phyloP scores from a whole-genome alignment of 2,797 vertebrate species.

The Argya squamiceps region DNA sequence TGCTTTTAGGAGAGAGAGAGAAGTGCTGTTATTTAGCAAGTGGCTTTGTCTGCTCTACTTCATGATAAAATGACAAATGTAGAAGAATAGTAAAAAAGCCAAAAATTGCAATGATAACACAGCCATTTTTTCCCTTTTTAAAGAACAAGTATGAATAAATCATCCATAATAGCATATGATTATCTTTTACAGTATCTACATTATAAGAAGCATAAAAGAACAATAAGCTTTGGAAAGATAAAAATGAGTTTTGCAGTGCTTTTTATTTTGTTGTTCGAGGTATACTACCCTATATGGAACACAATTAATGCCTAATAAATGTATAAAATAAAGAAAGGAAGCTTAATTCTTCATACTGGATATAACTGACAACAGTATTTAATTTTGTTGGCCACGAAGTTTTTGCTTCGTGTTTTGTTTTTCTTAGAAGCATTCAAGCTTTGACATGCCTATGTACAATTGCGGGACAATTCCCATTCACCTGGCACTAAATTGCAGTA shows the following conservation, averaged over 20 bases:
- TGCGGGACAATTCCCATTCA: background rate
- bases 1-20: background rate
- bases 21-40: background rate
- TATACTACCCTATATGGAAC: background rate
- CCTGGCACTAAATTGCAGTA: background rate
- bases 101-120: background rate
- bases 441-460: background rate
- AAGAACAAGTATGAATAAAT: background rate
- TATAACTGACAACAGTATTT: background rate
- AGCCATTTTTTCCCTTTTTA: background rate
- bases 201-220: background rate
- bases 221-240: background rate
- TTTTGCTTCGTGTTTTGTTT: background rate
- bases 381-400: background rate
- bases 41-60: background rate
- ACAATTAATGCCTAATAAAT: background rate
- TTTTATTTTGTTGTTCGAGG: background rate
- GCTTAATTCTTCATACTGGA: background rate
- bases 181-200: background rate
- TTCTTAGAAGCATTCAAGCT: background rate
- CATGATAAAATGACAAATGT: background rate
- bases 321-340: background rate
- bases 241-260: background rate
- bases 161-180: background rate
- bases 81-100: background rate